These are phyloP conservation scores for Leucopternis melanops DNA, from an alignment of 2,113 vertebrate genomes.

Conservation along the genomic window DNA sequence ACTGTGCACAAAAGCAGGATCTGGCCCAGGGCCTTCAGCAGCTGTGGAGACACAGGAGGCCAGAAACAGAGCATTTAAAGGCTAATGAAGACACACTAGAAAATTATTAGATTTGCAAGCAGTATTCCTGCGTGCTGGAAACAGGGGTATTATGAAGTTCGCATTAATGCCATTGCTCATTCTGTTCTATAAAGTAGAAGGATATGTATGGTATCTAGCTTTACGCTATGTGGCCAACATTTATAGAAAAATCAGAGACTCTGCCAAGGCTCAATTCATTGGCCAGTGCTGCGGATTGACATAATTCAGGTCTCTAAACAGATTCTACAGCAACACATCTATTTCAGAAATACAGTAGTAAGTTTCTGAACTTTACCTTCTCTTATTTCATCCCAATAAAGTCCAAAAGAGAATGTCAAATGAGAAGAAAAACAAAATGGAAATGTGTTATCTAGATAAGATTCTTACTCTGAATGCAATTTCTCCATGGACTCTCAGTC, in stretches of 20 bases:
- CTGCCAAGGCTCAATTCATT: background rate
- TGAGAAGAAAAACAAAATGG: background rate
- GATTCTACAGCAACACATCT: background rate
- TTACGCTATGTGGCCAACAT: background rate
- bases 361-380: background rate
- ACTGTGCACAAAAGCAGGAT: fast-evolving
- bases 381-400: background rate
- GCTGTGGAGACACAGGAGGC: background rate
- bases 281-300: fast-evolving
- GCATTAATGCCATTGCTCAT: background rate
- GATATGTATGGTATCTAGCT: background rate
- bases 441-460: background rate
- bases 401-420: background rate
- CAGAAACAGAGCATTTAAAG: background rate
- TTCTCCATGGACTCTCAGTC: background rate
- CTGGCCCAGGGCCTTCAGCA: background rate
- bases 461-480: background rate
- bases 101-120: background rate
- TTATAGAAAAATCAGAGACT: background rate
- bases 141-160: background rate
- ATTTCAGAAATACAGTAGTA: background rate
- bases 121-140: background rate
- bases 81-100: background rate
- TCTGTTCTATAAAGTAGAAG: background rate
- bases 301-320: background rate